Base-by-base conservation (phyloP, 2,888 invertebrate species). In the Elgonia sp. region DNA sequence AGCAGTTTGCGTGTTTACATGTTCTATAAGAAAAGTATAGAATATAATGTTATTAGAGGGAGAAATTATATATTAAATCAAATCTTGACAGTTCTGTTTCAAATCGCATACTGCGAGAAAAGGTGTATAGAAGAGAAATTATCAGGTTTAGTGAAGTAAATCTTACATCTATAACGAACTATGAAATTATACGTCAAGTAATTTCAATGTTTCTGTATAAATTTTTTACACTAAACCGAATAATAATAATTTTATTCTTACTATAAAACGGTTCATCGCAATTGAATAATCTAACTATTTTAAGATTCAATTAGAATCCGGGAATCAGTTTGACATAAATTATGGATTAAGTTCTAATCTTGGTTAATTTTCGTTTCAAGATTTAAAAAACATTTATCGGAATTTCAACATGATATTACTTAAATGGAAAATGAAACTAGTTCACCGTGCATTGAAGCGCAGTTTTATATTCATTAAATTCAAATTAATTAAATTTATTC, bases 61-160 rank as follows among this genome's bases (percentile, higher is more conserved):
- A 63, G 39, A 29, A 65, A 65, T 65, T 65, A 42, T 18, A 65
- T 65, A 65, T 65, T 65, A 65, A 65, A 65, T 65, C 39, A 29
- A 63, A 63, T 39, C 62, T 63, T 63, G 62, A 39, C 39, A 63
- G 37, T 63, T 39, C 62, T 63, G 20, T 60, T 63, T 63, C 39
- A 53, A 53, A n/a, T 53, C 53, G 18, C 18, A 53, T n/a, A 16
- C n/a, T n/a, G 53, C 3, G n/a, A 53, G 8, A 53, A 46, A 46
- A 46, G 14, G 29, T 29, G 46, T 46, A 53, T n/a, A n/a, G 0
- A n/a, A 53, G 9, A 14, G n/a, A 53, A 9, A 53, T 53, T 53
- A 53, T 53, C n/a, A n/a, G 2, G 8, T n/a, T 53, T 53, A 18
- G 53, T 3, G 2, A 8, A 18, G 53, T 53, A 53, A 3, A 29